Percentiles rank a stretch among this genome's conserved stretches.
Conservation (phyloP, 2,113 vertebrate genomes). For the Probosciger aterrimus region DNA sequence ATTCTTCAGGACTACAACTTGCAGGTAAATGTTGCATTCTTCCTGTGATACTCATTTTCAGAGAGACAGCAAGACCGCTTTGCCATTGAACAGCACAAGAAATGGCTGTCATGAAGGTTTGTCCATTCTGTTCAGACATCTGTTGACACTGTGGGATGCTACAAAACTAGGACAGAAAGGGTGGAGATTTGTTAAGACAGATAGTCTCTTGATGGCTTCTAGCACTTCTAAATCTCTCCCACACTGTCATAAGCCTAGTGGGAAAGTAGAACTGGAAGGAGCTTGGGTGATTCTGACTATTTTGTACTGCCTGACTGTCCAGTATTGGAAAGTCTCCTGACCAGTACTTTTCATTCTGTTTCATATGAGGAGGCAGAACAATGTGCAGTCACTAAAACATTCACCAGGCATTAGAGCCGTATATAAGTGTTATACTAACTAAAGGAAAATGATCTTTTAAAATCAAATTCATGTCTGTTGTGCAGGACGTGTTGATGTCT, state of each 20-base stretch:
- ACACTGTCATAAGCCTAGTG: not conserved
- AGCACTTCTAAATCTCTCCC: not conserved
- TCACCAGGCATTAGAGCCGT: not conserved
- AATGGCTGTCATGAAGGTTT: not conserved
- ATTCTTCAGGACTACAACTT: conserved; percentile 99
- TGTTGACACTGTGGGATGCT: not conserved
- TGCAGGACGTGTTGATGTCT: not conserved
- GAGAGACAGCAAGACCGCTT: not conserved
- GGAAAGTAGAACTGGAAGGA: not conserved
- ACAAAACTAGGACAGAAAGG: not conserved
- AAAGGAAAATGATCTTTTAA: not conserved
- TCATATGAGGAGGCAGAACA: not conserved
- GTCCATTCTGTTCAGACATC: not conserved
- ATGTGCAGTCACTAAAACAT: not conserved
- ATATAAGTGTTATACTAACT: not conserved
- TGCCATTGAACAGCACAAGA: not conserved
- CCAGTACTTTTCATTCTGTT: not conserved
- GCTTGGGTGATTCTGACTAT: not conserved
- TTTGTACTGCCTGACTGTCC: not conserved
- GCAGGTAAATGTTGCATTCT: conserved; percentile 76
- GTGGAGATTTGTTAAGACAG: not conserved
- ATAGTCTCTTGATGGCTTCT: not conserved
- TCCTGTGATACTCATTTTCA: not conserved
- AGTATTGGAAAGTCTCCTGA: not conserved
- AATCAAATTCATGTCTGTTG: not conserved